These are phyloP conservation scores for Bombyx huttoni DNA, from an alignment of 2,888 invertebrate genomes.

Conservation along the genomic window DNA sequence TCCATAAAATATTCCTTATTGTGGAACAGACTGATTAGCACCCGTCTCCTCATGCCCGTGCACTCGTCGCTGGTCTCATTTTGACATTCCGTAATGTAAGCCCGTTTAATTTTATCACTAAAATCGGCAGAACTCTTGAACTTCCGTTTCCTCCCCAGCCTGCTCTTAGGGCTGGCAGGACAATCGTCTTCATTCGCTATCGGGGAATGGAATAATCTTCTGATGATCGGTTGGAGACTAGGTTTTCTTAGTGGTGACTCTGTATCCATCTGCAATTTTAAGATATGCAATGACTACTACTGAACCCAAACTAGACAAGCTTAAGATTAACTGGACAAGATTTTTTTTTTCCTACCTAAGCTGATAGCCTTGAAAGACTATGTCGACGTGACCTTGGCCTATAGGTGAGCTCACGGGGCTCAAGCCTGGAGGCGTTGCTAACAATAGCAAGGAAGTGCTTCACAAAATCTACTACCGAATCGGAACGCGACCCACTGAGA, in stretches of 20 bases:
- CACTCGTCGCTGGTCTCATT: slow-evolving; percentile 29
- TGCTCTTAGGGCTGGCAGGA: slow-evolving; percentile 10
- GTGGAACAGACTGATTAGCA: slow-evolving; percentile 46
- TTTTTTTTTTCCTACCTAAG: too few relatives aligned
- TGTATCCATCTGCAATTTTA: slow-evolving; percentile 39
- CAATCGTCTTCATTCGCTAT: slow-evolving; percentile 18
- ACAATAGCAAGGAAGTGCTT: too few relatives aligned
- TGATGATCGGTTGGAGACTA: slow-evolving; percentile 38
- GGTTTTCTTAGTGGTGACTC: slow-evolving; percentile 46
- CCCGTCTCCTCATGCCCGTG: slow-evolving; percentile 41
- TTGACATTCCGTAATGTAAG: slow-evolving; percentile 41
- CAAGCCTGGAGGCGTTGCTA: too few relatives aligned
- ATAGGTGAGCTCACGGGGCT: too few relatives aligned
- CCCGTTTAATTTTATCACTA: slow-evolving; percentile 36
- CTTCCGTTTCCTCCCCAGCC: slow-evolving; percentile 32
- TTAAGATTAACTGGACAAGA: too few relatives aligned
- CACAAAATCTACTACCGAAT: too few relatives aligned
- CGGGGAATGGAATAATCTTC: slow-evolving; percentile 55
- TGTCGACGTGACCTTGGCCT: too few relatives aligned
- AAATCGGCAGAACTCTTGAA: slow-evolving; percentile 34
- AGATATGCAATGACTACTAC: neutral
- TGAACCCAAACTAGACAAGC: too few relatives aligned
- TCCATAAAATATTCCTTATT: slow-evolving; percentile 53
- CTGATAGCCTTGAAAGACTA: too few relatives aligned
- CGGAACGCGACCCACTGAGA: too few relatives aligned